Evolutionary conservation across 2,888 invertebrate species (phyloP).

Genomic region (Minunthozetes semirufus): DNA sequence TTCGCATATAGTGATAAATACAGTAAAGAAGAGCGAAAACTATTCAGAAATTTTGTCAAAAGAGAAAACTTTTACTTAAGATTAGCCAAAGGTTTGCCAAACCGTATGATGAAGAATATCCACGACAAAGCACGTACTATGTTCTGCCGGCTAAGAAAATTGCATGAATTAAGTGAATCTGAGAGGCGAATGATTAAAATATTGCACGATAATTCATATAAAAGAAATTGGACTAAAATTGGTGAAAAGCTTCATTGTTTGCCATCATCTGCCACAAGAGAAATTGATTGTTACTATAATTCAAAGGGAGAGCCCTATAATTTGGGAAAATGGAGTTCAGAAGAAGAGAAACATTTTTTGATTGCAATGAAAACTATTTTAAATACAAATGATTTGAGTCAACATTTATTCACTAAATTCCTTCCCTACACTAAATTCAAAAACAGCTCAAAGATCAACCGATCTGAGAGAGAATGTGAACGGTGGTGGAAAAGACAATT

Average conservation of each 20-base stretch:
- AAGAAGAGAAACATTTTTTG: background rate
- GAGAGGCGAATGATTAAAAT: background rate
- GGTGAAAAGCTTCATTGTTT: background rate
- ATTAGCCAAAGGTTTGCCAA: background rate
- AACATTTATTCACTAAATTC: background rate
- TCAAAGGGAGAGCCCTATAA: background rate
- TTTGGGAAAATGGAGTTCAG: background rate
- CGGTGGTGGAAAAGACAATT: background rate
- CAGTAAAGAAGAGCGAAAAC: background rate
- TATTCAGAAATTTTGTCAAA: background rate
- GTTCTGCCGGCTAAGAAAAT: background rate
- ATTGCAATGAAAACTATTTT: background rate
- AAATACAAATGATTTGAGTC: background rate
- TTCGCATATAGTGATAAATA: background rate
- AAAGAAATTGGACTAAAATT: background rate
- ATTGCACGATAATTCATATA: background rate
- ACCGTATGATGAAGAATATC: background rate
- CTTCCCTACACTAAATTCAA: background rate
- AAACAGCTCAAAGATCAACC: background rate
- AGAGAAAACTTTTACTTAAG: background rate
- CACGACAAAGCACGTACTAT: background rate
- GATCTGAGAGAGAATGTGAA: background rate
- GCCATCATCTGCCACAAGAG: background rate
- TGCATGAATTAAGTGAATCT: background rate
- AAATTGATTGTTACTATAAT: background rate